These are phyloP conservation scores for Osmerus eperlanus DNA, from an alignment of 2,113 vertebrate species.

Conservation along the genomic window DNA sequence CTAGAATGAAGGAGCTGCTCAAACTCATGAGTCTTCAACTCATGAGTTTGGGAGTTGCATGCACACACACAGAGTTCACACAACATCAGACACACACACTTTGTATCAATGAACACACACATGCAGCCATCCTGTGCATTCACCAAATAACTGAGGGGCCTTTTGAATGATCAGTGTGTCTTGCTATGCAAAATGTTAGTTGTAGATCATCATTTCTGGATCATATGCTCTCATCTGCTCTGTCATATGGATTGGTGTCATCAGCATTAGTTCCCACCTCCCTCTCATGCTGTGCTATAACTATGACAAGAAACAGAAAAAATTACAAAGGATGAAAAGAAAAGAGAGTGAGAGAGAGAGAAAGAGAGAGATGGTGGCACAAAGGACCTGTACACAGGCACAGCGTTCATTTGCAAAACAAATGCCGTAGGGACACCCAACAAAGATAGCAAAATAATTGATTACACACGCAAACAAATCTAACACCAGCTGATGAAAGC, in stretches of 20 bases:
- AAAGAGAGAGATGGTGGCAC: slow-evolving; percentile 34
- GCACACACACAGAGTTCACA: too few relatives aligned
- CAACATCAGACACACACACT: too few relatives aligned
- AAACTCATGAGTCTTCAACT: too few relatives aligned
- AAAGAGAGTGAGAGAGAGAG: slow-evolving; percentile 29
- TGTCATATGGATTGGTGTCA: neutral
- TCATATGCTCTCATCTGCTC: neutral
- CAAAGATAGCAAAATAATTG: slow-evolving; percentile 5
- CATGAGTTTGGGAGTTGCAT: too few relatives aligned
- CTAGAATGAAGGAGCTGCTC: too few relatives aligned
- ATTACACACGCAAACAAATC: neutral
- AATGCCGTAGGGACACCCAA: slow-evolving; percentile 42
- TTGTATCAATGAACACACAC: too few relatives aligned
- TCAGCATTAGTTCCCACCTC: neutral
- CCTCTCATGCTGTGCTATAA: neutral
- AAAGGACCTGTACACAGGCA: slow-evolving; percentile 23
- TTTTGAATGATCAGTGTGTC: too few relatives aligned
- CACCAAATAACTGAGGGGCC: too few relatives aligned
- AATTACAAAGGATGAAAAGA: slow-evolving; percentile 37
- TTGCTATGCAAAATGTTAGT: too few relatives aligned
- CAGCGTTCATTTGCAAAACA: slow-evolving; percentile 26
- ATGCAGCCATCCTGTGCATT: too few relatives aligned
- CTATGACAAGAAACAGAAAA: slow-evolving; percentile 13
- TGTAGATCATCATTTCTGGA: neutral
- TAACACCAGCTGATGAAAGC: neutral